Evolutionary conservation across 2,888 invertebrate species (phyloP).

Genomic region (Lepas anatifera): DNA sequence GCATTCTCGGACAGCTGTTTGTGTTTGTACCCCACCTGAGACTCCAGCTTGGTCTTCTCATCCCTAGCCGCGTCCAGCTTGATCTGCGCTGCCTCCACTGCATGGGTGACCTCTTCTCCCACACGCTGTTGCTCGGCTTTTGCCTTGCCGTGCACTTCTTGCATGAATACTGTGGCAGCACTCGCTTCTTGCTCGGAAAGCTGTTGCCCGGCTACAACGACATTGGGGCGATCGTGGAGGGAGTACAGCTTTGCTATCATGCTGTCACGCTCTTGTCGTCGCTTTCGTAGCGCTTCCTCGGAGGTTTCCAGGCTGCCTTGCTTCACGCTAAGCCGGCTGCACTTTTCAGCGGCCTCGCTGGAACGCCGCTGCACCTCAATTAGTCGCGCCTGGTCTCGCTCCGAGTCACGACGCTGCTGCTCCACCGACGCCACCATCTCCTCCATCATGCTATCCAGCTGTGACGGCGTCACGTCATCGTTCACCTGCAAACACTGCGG

Average conservation of each 20-base stretch:
- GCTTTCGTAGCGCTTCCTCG: conserved; percentile 35
- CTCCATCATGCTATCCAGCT: conserved; percentile 19
- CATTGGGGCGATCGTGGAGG: background rate
- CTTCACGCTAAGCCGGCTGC: conserved; percentile 28
- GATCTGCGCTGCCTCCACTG: background rate
- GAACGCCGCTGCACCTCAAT: conserved; percentile 12
- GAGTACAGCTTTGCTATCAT: conserved; percentile 13
- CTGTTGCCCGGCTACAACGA: too few relatives aligned
- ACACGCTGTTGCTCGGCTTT: background rate
- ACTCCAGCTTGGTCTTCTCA: conserved; percentile 19
- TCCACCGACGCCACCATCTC: conserved; percentile 17
- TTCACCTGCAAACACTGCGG: conserved; percentile 31
- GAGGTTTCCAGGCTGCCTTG: conserved; percentile 40
- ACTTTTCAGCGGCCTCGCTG: conserved; percentile 28
- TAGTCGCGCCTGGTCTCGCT: conserved; percentile 8
- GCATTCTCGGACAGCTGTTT: conserved; percentile 7
- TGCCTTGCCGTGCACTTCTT: background rate
- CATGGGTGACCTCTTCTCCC: conserved; percentile 1
- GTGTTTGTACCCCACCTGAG: conserved; percentile 15
- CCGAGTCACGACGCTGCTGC: conserved; percentile 14
- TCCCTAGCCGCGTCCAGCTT: conserved; percentile 27
- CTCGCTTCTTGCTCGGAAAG: background rate
- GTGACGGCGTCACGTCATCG: conserved; percentile 21
- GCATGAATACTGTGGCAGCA: background rate
- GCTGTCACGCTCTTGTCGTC: conserved; percentile 30